These are phyloP conservation scores for Elysia chlorotica DNA, from an alignment of 1,140 invertebrate species.

Conservation along the genomic window DNA sequence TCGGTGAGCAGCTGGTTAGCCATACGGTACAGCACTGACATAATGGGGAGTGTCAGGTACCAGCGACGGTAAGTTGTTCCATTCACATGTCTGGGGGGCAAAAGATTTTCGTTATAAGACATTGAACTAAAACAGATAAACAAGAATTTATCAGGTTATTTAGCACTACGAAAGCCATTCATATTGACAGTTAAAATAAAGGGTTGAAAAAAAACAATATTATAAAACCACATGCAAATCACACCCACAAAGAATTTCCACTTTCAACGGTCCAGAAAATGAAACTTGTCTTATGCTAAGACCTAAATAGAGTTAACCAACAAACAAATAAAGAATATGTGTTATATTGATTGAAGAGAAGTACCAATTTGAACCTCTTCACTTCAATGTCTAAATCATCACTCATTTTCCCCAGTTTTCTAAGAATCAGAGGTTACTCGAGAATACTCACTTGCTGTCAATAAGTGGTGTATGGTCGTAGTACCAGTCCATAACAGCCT, in stretches of 20 bases:
- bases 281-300: no score
- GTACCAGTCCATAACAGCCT: conserved; percentile 87
- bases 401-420: no score
- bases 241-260: no score
- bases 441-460: conserved; percentile 71
- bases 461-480: conserved; percentile 97
- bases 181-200: not conserved
- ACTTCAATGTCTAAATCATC: no score
- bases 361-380: no score
- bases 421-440: no score
- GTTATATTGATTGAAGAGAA: no score
- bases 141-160: not conserved
- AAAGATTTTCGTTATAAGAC: conserved; percentile 11
- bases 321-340: no score
- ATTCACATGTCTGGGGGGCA: conserved; percentile 83
- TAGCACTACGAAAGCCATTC: not conserved
- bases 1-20: conserved; percentile 99
- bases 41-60: conserved; percentile 93
- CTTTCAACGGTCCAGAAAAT: no score
- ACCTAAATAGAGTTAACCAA: no score
- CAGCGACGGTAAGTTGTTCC: conserved; percentile 95
- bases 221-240: no score
- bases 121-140: not conserved
- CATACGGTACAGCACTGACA: conserved; percentile 95
- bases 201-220: not conserved